Evolutionary conservation across 1,140 invertebrate genomes (phyloP).

Genomic region (Caerostris extrusa): DNA sequence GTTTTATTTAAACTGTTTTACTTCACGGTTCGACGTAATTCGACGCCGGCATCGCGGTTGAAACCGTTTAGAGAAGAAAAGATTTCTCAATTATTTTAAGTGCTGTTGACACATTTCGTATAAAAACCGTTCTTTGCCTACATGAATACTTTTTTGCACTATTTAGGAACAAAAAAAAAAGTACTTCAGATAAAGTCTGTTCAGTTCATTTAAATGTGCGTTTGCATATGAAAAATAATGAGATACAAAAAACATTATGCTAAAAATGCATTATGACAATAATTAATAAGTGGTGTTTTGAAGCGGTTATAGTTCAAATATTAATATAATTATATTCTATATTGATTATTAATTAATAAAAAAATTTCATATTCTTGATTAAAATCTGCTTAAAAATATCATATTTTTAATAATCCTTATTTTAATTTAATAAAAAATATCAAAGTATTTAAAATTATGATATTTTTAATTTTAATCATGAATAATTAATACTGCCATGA

Average conservation of each 20-base stretch:
- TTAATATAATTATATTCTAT: too few relatives aligned
- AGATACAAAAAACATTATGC: too few relatives aligned
- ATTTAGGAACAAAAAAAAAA: background rate
- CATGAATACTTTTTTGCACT: conserved; percentile 7
- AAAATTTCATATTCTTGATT: too few relatives aligned
- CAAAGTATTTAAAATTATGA: too few relatives aligned
- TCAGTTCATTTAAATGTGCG: background rate
- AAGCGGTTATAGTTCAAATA: background rate
- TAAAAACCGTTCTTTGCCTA: background rate
- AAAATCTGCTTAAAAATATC: too few relatives aligned
- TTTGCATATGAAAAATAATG: too few relatives aligned
- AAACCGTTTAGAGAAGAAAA: conserved; percentile 3
- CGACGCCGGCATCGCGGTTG: background rate
- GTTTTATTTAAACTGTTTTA: conserved; percentile 50
- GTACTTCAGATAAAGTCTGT: background rate
- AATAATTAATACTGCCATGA: too few relatives aligned
- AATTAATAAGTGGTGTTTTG: background rate
- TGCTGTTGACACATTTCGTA: conserved; percentile 34
- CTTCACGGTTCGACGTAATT: conserved; percentile 1
- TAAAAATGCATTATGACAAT: background rate
- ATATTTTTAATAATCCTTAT: too few relatives aligned
- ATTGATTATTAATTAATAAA: too few relatives aligned
- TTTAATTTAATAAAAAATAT: too few relatives aligned
- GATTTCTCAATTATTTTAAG: conserved; percentile 62
- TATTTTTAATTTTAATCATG: too few relatives aligned